Conservation (phyloP, 2,888 invertebrate species). For the Bhutanitis thaidina region DNA sequence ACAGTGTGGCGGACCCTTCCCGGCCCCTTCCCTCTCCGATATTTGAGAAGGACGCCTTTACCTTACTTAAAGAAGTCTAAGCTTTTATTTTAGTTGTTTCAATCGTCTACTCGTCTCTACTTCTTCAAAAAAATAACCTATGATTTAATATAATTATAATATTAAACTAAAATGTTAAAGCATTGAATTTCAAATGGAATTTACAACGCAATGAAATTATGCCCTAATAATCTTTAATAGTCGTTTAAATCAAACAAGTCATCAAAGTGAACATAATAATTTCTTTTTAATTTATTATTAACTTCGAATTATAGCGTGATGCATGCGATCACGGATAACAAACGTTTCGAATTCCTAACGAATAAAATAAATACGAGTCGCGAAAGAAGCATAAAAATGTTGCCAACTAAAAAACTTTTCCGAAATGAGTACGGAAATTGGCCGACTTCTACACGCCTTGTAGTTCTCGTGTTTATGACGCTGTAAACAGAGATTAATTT, state of each 20-base stretch:
- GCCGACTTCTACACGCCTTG: conserved; percentile 24
- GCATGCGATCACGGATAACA: conserved; percentile 21
- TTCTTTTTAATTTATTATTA: conserved; percentile 17
- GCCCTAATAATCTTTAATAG: conserved; percentile 9
- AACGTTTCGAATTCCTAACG: conserved; percentile 19
- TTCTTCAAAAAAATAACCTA: too few species aligned
- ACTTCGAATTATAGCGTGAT: conserved; percentile 18
- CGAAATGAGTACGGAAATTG: conserved; percentile 7
- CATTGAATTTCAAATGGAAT: too few species aligned
- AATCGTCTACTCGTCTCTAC: too few species aligned
- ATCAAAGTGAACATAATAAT: conserved; percentile 20
- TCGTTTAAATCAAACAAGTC: conserved; percentile 20
- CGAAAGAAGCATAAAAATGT: conserved; percentile 13
- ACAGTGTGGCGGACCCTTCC: too few species aligned
- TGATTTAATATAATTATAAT: too few species aligned
- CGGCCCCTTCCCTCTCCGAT: too few species aligned
- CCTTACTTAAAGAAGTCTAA: too few species aligned
- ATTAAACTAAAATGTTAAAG: too few species aligned
- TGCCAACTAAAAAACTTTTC: conserved; percentile 15
- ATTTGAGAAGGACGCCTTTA: too few species aligned
- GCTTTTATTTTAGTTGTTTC: too few species aligned
- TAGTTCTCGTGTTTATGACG: conserved; percentile 26
- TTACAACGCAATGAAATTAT: not conserved
- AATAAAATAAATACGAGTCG: conserved; percentile 8
- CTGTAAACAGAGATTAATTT: conserved; percentile 27